Evolutionary conservation across 2,797 vertebrate genomes (phyloP).

Genomic region (Ceryle rudis): DNA sequence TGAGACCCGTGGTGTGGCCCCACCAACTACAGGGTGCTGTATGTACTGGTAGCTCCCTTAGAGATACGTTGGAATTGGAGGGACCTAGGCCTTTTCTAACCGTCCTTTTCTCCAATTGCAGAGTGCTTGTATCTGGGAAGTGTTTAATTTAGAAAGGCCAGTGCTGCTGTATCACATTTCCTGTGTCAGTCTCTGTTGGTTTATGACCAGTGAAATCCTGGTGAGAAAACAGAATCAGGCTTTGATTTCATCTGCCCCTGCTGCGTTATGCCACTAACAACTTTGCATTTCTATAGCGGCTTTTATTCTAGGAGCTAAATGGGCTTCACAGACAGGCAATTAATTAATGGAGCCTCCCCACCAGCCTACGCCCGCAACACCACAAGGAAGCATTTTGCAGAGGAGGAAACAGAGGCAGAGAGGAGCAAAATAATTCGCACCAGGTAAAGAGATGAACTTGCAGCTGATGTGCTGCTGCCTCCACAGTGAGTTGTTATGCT

Average conservation of each 20-base stretch:
- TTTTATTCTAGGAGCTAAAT: conserved; percentile 65
- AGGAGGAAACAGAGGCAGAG: background rate
- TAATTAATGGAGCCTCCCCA: conserved; percentile 46
- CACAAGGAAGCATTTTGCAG: background rate
- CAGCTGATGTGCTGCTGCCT: background rate
- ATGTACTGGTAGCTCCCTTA: background rate
- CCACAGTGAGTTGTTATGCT: rapidly evolving
- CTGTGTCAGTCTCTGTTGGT: background rate
- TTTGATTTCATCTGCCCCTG: conserved; percentile 56
- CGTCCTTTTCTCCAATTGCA: background rate
- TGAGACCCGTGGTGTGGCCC: background rate
- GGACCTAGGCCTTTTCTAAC: background rate
- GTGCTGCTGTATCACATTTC: background rate
- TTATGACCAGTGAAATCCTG: conserved; percentile 48
- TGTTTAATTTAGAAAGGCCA: conserved; percentile 29
- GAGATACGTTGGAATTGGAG: background rate
- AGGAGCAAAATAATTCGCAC: background rate
- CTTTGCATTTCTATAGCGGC: conserved; percentile 21
- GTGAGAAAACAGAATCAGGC: conserved; percentile 42
- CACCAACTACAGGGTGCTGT: background rate
- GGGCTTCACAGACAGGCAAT: conserved; percentile 62
- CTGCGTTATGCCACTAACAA: conserved; percentile 43
- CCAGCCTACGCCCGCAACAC: background rate
- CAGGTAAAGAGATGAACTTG: background rate
- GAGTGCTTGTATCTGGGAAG: background rate